Evolutionary conservation across 2,888 invertebrate species (phyloP).

Genomic region (Parnassius smintheus): DNA sequence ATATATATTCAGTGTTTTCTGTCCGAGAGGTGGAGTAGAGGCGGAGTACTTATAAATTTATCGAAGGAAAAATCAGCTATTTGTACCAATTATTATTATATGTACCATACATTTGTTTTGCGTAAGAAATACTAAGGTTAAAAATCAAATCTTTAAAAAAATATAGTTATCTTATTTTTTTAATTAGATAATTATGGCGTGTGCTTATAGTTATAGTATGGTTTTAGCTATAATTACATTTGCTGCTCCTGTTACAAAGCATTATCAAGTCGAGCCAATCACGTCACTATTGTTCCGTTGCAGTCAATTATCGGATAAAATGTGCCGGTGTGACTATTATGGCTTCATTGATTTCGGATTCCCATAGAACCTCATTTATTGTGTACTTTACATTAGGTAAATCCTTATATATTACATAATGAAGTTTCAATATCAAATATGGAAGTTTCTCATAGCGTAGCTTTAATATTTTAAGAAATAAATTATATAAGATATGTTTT

Average conservation of each 20-base stretch:
- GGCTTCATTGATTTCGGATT: constrained; percentile 18
- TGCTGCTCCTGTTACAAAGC: neutral
- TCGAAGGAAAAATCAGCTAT: no score
- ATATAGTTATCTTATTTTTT: no score
- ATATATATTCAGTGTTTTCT: constrained; percentile 4
- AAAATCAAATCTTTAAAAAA: no score
- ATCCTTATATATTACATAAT: neutral
- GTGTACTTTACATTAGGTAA: constrained; percentile 12
- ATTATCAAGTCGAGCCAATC: constrained; percentile 23
- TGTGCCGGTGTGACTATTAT: constrained; percentile 17
- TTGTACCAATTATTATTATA: no score
- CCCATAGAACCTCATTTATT: constrained; percentile 20
- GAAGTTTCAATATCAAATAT: neutral
- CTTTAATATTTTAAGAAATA: no score
- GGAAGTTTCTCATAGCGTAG: no score
- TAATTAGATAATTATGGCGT: no score
- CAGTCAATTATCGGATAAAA: constrained; percentile 25
- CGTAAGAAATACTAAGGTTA: no score
- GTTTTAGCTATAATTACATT: neutral
- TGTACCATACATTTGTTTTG: no score
- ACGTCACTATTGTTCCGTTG: constrained; percentile 23
- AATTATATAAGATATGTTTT: no score
- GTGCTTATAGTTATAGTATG: no score
- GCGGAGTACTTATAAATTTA: neutral
- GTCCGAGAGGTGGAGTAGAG: neutral